These are phyloP conservation scores for Cygnus olor DNA, from an alignment of 2,797 vertebrate species.

Conservation along the genomic window DNA sequence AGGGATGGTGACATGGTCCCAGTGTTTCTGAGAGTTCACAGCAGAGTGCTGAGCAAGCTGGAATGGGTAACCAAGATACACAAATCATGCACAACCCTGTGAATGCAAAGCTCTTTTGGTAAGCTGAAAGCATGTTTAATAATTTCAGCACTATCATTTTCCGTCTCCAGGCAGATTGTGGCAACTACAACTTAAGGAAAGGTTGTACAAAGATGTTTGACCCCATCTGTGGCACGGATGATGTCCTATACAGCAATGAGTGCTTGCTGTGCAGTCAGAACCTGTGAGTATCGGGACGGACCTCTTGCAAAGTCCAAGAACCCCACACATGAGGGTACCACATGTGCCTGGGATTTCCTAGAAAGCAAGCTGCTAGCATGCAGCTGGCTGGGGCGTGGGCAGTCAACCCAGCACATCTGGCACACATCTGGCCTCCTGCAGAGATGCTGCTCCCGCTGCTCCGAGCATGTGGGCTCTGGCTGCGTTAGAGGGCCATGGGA, in stretches of 20 bases:
- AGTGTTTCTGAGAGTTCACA: background rate
- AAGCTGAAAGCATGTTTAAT: background rate
- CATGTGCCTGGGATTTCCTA: constrained; percentile 28
- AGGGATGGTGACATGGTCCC: background rate
- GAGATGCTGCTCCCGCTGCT: background rate
- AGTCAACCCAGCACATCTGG: constrained; percentile 55
- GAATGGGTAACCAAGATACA: background rate
- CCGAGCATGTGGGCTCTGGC: background rate
- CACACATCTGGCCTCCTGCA: background rate
- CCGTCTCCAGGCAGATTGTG: constrained; percentile 54
- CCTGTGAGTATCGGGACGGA: constrained; percentile 40
- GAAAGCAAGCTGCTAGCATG: background rate
- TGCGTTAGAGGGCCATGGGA: rapidly evolving
- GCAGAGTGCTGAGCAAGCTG: background rate
- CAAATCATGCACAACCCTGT: background rate
- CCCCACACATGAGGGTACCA: rapidly evolving
- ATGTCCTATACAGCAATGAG: constrained; percentile 41
- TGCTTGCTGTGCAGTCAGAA: constrained; percentile 57
- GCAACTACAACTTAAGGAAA: background rate
- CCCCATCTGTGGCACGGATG: constrained; percentile 67
- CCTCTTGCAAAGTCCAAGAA: background rate
- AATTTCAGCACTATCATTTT: background rate
- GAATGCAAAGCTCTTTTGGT: background rate
- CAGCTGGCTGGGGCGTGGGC: constrained; percentile 20
- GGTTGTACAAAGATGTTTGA: constrained; percentile 45